Evolutionary conservation across 2,797 vertebrate genomes (phyloP).

Genomic region (Synaphobranchus kaupii): DNA sequence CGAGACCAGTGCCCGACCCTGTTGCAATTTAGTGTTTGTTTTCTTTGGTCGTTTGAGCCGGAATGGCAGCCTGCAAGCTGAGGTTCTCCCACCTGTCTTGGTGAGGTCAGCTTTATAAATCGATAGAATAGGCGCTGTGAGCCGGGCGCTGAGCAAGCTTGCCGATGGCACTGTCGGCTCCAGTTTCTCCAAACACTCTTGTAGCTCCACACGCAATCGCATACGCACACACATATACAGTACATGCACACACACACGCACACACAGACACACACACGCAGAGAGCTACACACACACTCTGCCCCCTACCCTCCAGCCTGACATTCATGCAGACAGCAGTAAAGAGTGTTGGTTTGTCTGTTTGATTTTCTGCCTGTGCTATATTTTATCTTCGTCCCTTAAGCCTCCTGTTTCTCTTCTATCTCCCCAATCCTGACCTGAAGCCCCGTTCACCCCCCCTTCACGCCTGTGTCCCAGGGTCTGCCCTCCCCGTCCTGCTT

Average conservation of each 20-base stretch:
- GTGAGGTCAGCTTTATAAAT: slow-evolving; percentile 8
- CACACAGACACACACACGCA: background rate
- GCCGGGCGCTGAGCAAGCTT: background rate
- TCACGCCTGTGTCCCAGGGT: no score
- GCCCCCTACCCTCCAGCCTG: background rate
- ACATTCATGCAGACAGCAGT: background rate
- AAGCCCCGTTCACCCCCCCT: background rate
- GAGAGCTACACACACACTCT: background rate
- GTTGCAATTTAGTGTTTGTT: background rate
- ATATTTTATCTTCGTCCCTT: background rate
- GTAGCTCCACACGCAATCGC: background rate
- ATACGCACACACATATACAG: background rate
- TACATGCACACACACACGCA: background rate
- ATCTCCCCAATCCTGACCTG: background rate
- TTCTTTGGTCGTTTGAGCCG: background rate
- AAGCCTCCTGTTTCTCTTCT: background rate
- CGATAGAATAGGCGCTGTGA: background rate
- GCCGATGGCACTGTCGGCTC: background rate
- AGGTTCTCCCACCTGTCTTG: background rate
- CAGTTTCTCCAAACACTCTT: background rate
- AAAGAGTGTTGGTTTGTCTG: background rate
- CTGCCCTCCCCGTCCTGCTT: background rate
- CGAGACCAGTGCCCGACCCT: background rate
- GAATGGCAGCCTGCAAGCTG: background rate
- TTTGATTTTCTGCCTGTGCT: background rate